phyloP scores from a whole-genome alignment of 2,797 vertebrate genomes.

The Trichosurus vulpecula region DNA sequence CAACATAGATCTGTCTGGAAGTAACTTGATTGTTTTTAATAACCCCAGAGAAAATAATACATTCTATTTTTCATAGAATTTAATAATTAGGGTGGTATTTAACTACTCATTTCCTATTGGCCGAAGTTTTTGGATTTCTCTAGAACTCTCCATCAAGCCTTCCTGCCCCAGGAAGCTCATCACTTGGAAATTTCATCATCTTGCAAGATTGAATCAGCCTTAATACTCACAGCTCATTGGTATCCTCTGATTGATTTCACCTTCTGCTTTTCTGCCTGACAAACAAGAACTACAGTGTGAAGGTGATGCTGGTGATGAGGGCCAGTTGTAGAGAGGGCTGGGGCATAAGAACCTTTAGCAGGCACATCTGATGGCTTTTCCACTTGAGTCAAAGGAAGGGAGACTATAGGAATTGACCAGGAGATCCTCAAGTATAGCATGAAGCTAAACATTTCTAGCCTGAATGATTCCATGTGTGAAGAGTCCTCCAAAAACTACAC shows the following conservation, averaged over 20 bases:
- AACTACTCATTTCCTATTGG: not conserved
- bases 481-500: not conserved
- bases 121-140: not conserved
- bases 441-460: not conserved
- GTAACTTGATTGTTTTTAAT: not conserved
- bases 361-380: not conserved
- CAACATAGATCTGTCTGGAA: not conserved
- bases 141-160: not conserved
- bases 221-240: too few species aligned
- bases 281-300: not conserved
- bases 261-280: not conserved
- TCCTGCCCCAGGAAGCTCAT: not conserved
- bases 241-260: not conserved
- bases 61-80: not conserved
- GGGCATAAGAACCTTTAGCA: not conserved
- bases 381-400: not conserved
- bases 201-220: not conserved
- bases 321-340: not conserved
- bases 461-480: not conserved
- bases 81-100: not conserved
- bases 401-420: not conserved
- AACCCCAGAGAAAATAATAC: not conserved
- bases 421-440: not conserved
- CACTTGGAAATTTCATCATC: not conserved
- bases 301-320: not conserved